Conservation (phyloP, 2,888 invertebrate genomes). For the Eupithecia centaureata region DNA sequence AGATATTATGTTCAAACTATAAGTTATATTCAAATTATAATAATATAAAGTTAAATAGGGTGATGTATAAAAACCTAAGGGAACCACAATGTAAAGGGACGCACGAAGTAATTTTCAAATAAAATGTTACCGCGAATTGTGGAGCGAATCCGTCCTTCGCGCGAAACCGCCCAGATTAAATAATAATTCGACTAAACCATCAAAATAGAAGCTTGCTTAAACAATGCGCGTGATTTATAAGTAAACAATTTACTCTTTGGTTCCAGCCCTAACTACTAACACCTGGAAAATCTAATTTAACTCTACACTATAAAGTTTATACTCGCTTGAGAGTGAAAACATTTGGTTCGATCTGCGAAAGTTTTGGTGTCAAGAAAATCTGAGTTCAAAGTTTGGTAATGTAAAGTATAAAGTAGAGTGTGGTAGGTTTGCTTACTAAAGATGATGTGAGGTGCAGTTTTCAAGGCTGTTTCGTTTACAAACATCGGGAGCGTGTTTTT, state of each 20-base stretch:
- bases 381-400: not conserved
- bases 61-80: not conserved
- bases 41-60: not conserved
- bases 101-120: not conserved
- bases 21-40: too few relatives aligned
- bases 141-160: slow-evolving; percentile 55
- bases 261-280: slow-evolving; percentile 61
- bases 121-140: slow-evolving; percentile 56
- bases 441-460: slow-evolving; percentile 72
- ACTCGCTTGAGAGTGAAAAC: slow-evolving; percentile 37
- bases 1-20: too few relatives aligned
- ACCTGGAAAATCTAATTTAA: slow-evolving; percentile 54
- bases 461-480: slow-evolving; percentile 80
- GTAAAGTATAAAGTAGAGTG: slow-evolving; percentile 51
- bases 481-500: slow-evolving; percentile 70
- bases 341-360: slow-evolving; percentile 13
- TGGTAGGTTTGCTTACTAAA: slow-evolving; percentile 49
- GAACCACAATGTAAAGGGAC: not conserved
- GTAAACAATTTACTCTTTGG: slow-evolving; percentile 74
- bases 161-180: slow-evolving; percentile 69
- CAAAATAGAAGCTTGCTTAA: slow-evolving; percentile 80
- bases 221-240: slow-evolving; percentile 81
- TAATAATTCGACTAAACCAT: slow-evolving; percentile 59
- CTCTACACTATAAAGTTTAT: slow-evolving; percentile 45
- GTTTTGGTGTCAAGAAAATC: slow-evolving; percentile 11